Percentiles rank a stretch among this genome's conserved stretches.
Conservation (phyloP, 2,113 vertebrate species). For the Clarias magur region DNA sequence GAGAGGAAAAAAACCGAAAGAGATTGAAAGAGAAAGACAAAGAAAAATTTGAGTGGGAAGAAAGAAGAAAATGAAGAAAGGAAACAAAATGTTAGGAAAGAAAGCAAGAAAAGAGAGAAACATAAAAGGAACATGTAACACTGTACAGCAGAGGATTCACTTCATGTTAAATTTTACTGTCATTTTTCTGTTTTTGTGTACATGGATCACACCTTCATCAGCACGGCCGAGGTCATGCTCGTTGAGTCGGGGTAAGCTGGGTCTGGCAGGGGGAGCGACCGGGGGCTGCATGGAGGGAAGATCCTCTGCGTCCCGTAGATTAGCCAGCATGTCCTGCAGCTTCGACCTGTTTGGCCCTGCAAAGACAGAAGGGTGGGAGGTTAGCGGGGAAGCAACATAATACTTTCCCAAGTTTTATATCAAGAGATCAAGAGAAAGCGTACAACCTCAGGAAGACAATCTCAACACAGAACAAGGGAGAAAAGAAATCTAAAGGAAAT, state of each 20-base stretch:
- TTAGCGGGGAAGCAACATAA: background rate
- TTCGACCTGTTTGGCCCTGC: slow-evolving; percentile 84
- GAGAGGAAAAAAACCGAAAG: background rate
- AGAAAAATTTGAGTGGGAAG: background rate
- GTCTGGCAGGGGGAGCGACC: slow-evolving; percentile 82
- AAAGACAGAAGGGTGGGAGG: background rate
- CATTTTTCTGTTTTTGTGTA: background rate
- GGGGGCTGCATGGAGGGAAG: slow-evolving; percentile 92
- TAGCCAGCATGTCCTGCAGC: slow-evolving; percentile 98
- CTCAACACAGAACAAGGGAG: background rate
- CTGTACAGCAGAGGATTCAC: background rate
- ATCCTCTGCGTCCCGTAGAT: slow-evolving; percentile 94
- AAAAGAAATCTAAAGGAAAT: slow-evolving; percentile 38
- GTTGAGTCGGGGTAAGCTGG: slow-evolving; percentile 83
- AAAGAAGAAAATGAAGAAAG: background rate
- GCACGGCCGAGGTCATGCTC: slow-evolving; percentile 88
- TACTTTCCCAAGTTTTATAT: slow-evolving; percentile 8
- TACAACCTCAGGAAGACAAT: background rate
- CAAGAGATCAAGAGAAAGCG: background rate
- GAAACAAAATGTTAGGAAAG: too few relatives aligned
- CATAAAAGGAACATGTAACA: background rate
- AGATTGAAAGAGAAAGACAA: background rate
- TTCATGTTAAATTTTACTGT: background rate
- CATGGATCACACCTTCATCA: slow-evolving; percentile 82
- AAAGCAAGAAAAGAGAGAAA: background rate